These are phyloP conservation scores for Gryon sp. DNA, from an alignment of 1,140 invertebrate genomes.

Conservation along the genomic window DNA sequence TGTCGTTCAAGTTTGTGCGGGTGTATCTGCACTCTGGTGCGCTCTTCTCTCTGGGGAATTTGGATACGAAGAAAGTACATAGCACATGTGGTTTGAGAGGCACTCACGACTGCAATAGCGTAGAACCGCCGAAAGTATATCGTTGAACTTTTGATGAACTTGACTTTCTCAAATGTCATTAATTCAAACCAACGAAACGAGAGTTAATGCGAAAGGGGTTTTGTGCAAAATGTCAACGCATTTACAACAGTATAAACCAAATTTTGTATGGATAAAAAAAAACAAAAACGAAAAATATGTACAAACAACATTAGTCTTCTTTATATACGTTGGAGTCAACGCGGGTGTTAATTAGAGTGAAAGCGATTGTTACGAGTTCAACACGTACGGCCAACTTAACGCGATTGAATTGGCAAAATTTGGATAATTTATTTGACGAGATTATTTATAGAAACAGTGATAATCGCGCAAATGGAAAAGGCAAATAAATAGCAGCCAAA, in stretches of 20 bases:
- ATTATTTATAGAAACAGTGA: conserved; percentile 55
- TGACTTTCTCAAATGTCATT: conserved; percentile 56
- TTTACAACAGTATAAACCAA: too few species aligned
- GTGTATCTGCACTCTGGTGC: conserved; percentile 31
- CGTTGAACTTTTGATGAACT: conserved; percentile 54
- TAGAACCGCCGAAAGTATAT: too few species aligned
- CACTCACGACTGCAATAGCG: too few species aligned
- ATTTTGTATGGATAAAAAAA: too few species aligned
- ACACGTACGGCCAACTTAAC: not conserved
- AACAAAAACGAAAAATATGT: too few species aligned
- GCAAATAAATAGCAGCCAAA: conserved; percentile 50
- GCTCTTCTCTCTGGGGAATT: conserved; percentile 46
- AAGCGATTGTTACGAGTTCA: not conserved
- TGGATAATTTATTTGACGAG: conserved; percentile 42
- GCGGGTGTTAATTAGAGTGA: too few species aligned
- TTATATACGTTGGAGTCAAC: too few species aligned
- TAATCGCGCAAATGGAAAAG: conserved; percentile 40
- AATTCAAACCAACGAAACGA: conserved; percentile 46
- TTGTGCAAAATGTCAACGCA: too few species aligned
- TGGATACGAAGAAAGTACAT: conserved; percentile 61
- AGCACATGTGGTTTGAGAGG: conserved; percentile 53
- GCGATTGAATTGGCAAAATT: too few species aligned
- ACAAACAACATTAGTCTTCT: too few species aligned
- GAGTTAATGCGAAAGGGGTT: too few species aligned
- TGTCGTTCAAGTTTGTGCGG: conserved; percentile 45